Base-by-base conservation (phyloP, 2,888 invertebrate species). In the Lissonota sp. region DNA sequence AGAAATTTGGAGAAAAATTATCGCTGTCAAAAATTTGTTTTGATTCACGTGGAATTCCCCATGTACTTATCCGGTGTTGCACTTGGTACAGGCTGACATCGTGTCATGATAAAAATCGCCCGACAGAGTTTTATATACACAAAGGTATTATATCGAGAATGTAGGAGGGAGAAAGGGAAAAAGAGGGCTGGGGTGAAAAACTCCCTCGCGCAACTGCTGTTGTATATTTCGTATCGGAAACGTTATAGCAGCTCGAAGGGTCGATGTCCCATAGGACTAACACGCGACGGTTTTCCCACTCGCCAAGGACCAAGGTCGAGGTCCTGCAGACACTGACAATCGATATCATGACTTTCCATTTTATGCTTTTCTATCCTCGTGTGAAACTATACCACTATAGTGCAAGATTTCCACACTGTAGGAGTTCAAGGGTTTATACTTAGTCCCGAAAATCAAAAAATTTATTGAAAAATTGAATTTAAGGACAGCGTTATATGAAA, bases 281-380 rank as follows among this genome's bases (percentile, higher is more conserved):
- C 71, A 85, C 85, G 62, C 83, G 83, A 70, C 83, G 83, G 76
- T 84, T 73, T 73, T 82, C 82, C 84, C 75, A 83, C 82, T 86
- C 83, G 85, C 87, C 84, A 88, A 88, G 87, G 88, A 89, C 86
- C 90, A 90, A 90, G 90, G 90, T 90, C 90, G 90, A 90, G 90
- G 90, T 90, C 86, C 88, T 86, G 80, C 73, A 63, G 14, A 77
- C 26, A 26, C 51, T 46, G 62, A 72, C 78, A 86, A 90, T 90
- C 90, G 88, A 90, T 90, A 89, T 73, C 64, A 79, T 70, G 58
- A 51, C 44, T 60, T 58, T 77, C 51, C 55, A 66, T 72, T 67
- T 49, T 57, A 57, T 44, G 16, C 44, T 42, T 46, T 16, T n/a
- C 53, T 12, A 60, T 14, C 7, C 14, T 55, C 4, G 66, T 14